phyloP scores from a whole-genome alignment of 1,140 invertebrate genomes.

The Carposina sasakii region DNA sequence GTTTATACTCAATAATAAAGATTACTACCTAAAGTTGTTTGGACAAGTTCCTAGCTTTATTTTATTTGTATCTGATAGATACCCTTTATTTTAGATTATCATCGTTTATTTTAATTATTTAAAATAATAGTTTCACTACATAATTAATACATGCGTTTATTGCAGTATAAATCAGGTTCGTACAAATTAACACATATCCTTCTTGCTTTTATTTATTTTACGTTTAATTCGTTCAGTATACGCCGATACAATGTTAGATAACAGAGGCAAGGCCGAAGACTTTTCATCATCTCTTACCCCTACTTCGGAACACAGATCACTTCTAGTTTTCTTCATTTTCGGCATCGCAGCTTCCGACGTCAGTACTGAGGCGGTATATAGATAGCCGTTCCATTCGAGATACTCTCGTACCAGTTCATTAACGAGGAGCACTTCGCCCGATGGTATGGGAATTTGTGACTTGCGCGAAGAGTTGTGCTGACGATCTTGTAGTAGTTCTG shows the following conservation, averaged over 20 bases:
- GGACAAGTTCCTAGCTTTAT: too few relatives aligned
- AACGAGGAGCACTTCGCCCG: conserved; percentile 66
- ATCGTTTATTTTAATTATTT: too few relatives aligned
- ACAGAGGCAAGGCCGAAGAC: conserved; percentile 47
- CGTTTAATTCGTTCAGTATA: conserved; percentile 61
- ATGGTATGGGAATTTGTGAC: conserved; percentile 40
- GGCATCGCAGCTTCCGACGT: conserved; percentile 55
- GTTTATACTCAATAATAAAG: too few relatives aligned
- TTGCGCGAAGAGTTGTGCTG: conserved; percentile 12
- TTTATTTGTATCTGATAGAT: too few relatives aligned
- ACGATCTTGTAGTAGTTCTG: conserved; percentile 41
- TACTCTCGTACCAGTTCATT: conserved; percentile 73
- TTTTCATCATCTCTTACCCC: conserved; percentile 62
- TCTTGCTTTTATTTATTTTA: conserved; percentile 51
- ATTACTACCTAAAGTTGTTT: too few relatives aligned
- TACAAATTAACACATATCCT: conserved; percentile 23
- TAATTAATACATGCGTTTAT: too few relatives aligned
- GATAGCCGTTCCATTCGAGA: conserved; percentile 72
- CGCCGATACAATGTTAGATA: conserved; percentile 55
- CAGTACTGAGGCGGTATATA: conserved; percentile 71
- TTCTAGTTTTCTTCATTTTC: conserved; percentile 28
- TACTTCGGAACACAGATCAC: conserved; percentile 47
- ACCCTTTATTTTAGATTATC: too few relatives aligned
- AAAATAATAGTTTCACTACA: too few relatives aligned
- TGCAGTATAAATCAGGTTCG: too few relatives aligned